These are phyloP conservation scores for Xyliphius kryptos DNA, from an alignment of 2,113 vertebrate genomes.

Conservation along the genomic window DNA sequence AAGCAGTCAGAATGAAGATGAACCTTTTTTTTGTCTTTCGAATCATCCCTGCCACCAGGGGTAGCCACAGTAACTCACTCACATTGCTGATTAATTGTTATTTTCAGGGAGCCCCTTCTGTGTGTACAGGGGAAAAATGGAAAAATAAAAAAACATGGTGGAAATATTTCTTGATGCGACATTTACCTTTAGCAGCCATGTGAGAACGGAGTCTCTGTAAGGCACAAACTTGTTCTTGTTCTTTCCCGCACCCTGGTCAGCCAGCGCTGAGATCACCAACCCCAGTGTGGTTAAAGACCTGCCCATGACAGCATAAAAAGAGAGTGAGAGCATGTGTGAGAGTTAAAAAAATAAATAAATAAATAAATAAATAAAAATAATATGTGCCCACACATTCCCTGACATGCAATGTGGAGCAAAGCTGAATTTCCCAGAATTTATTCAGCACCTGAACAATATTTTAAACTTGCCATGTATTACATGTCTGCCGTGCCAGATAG, in stretches of 20 bases:
- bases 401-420: no score
- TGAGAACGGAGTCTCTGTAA: slow-evolving; percentile 95
- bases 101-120: no score
- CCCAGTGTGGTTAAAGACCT: slow-evolving; percentile 94
- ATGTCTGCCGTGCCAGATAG: no score
- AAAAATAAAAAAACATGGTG: not conserved
- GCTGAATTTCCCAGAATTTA: slow-evolving; percentile 6
- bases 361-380: no score
- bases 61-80: no score
- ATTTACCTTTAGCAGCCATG: slow-evolving; percentile 91
- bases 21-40: no score
- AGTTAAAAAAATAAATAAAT: not conserved
- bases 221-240: slow-evolving; percentile 98
- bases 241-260: slow-evolving; percentile 90
- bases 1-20: no score
- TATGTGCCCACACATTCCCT: no score
- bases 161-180: slow-evolving; percentile 15
- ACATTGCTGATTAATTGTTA: no score
- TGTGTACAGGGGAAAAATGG: not conserved
- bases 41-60: no score
- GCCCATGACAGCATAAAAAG: slow-evolving; percentile 1
- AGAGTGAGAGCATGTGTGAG: not conserved
- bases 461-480: no score
- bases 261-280: slow-evolving; percentile 91
- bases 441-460: slow-evolving; percentile 15